Base-by-base conservation (phyloP, 2,113 vertebrate species). In the Strix aluco region DNA sequence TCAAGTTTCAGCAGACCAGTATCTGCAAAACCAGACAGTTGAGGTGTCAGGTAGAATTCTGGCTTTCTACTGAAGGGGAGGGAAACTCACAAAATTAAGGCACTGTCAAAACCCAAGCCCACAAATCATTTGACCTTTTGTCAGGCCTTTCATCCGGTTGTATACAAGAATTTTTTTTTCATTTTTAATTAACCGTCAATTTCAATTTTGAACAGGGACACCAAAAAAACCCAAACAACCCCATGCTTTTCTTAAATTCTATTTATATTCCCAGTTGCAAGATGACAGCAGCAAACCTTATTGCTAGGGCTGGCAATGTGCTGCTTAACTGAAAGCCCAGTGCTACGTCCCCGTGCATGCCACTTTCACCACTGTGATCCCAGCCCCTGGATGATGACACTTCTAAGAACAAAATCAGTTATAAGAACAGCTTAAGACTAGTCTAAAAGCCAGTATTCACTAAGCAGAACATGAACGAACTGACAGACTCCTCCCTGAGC, bases 51-150 rank as follows among this genome's bases (percentile, higher is more conserved):
- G 81, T 22, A 79, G 49, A 90, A 83, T 23, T 63, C 54, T 75
- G 65, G 22, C 18, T 86, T 74, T 29, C 57, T 75, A 1, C 72
- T 69, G 62, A 34, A 86, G 16, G 74, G 67, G 74, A 93, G 71
- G 71, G 22, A 92, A 90, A 90, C 70, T 70, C 86, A 92, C 81
- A 81, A 59, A 92, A 91, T 81, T 96, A 97, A 96, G 96, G 96
- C 95, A 96, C 96, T 97, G 91, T 94, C 92, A 87, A 86, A 92
- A 75, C 65, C 81, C 84, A 83, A 89, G 34, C 36, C 62, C 71
- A 80, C 67, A 62, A 61, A 63, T 44, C 34, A 62, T 23, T 5
- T n/a, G 22, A 62, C 72, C 42, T 86, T 78, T 78, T 51, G 23
- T 62, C 13, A 70, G 90, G 94, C 59, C 59, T 90, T 83, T 81